Conservation (phyloP, 1,140 invertebrate genomes). For the Heliconius melpomene region DNA sequence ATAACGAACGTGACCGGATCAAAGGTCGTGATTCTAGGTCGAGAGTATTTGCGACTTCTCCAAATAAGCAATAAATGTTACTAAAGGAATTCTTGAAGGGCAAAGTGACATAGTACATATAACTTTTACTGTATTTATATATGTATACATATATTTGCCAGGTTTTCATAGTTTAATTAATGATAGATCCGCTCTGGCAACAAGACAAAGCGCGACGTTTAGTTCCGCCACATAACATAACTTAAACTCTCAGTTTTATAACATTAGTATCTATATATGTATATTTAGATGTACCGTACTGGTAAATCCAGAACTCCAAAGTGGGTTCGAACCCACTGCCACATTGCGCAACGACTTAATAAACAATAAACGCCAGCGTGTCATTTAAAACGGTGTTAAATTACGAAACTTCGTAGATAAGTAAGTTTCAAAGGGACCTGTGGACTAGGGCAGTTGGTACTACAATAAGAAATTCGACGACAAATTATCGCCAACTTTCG, state of each 20-base stretch:
- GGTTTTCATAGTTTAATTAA: no score
- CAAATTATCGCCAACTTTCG: conserved; percentile 2
- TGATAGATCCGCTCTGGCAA: no score
- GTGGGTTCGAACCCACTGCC: no score
- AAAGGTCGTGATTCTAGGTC: conserved; percentile 8
- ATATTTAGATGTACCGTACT: no score
- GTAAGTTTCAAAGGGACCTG: background rate
- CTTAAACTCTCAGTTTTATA: no score
- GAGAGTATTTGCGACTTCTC: background rate
- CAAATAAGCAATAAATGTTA: conserved; percentile 4
- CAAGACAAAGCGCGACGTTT: no score
- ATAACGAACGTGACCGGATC: background rate
- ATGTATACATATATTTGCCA: no score
- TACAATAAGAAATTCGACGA: conserved; percentile 9
- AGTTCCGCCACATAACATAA: no score
- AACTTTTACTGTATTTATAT: no score
- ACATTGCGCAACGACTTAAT: background rate
- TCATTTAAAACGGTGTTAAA: conserved; percentile 6
- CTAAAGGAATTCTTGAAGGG: background rate
- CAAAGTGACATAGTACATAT: no score
- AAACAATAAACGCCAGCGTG: background rate
- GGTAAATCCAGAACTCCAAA: no score
- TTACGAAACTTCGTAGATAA: background rate
- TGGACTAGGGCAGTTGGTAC: background rate
- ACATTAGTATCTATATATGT: no score